Evolutionary conservation across 2,888 invertebrate species (phyloP).

Genomic region (Willowsia nigromaculata): DNA sequence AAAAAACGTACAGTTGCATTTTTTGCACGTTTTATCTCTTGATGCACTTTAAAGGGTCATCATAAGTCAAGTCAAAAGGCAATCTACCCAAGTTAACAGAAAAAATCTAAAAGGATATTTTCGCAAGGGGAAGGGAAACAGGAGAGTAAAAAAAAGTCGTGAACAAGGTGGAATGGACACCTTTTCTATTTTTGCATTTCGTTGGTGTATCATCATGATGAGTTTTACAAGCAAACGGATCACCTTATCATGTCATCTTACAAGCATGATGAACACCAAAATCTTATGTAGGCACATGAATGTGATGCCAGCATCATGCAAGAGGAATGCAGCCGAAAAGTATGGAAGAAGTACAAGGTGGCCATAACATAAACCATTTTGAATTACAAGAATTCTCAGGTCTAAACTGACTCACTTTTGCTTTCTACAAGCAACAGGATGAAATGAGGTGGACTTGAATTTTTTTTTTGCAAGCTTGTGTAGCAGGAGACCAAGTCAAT

Average conservation of each 20-base stretch:
- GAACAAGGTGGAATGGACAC: constrained; percentile 19
- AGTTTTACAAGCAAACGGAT: constrained; percentile 3
- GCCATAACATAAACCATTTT: background rate
- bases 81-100: background rate
- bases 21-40: background rate
- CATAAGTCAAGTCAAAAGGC: background rate
- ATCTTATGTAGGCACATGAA: background rate
- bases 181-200: background rate
- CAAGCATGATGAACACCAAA: background rate
- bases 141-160: constrained; percentile 21
- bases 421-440: background rate
- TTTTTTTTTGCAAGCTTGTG: background rate
- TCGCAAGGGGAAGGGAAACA: constrained; percentile 4
- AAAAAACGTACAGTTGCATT: constrained; percentile 11
- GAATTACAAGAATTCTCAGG: background rate
- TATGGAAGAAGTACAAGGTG: constrained; percentile 26
- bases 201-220: background rate
- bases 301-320: background rate
- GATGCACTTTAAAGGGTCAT: constrained; percentile 18
- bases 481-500: background rate
- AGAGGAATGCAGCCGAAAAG: background rate
- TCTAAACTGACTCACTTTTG: constrained; percentile 30
- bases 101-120: background rate
- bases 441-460: too few relatives aligned
- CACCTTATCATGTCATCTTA: constrained; percentile 20